Base-by-base conservation (phyloP, 1,140 invertebrate species). In the Subanguina moxae region DNA sequence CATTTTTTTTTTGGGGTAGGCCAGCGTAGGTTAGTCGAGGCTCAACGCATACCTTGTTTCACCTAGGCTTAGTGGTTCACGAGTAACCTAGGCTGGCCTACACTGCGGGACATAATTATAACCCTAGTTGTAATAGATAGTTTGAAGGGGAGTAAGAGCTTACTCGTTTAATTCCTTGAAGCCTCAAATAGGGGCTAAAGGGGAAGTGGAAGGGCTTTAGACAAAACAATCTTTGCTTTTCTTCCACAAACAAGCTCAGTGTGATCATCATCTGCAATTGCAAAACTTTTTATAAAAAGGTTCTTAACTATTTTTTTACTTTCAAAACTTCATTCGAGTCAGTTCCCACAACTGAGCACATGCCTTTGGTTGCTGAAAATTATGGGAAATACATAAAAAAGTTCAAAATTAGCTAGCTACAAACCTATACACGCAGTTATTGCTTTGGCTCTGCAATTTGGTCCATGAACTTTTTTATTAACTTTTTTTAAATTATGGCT, bases 141-240 rank as follows among this genome's bases (percentile, higher is more conserved):
- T 38, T 38, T 38, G 32, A 11, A n/a, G n/a, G n/a, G 11, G 11
- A 65, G 56, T 1, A 27, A 28, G 15, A 7, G 7, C 70, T 32
- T 38, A 72, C 71, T 65, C 71, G 48, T 72, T 52, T 71, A 48
- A 72, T 45, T 1, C 56, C 67, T 57, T 72, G 71, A 42, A 72
- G 30, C 15, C 63, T 45, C 25, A 73, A 8, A 21, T 73, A 72
- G 21, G 71, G 71, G 30, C 52, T 67, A 32, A 42, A 72, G 7
- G 23, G 71, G n/a, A 52, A 27, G 48, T 27, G 45, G 43, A 68
- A 67, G 27, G 71, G 71, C 28, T 27, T n/a, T 1, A 72, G 17
- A 45, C 71, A 75, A 19, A 66, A 61, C 19, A 73, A 17, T 13
- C 64, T 28, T 0, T 65, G 68, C 19, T 48, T 27, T n/a, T 71